These are phyloP conservation scores for Pangasius larnaudii DNA, from an alignment of 2,797 vertebrate genomes.

Conservation along the genomic window DNA sequence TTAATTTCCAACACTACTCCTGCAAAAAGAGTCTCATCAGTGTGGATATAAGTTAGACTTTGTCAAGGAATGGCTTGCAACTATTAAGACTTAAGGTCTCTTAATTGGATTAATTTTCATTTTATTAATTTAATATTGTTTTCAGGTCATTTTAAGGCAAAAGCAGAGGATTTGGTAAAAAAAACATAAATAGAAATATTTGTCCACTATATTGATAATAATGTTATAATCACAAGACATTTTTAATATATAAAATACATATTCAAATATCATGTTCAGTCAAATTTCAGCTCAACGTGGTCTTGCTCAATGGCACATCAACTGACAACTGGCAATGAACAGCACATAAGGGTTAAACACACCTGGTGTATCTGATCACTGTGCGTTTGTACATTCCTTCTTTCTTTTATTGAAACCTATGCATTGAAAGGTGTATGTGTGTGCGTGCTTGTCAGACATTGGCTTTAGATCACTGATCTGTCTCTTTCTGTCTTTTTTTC, in stretches of 20 bases:
- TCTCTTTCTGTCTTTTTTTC: conserved; percentile 31
- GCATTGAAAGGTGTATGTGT: not conserved
- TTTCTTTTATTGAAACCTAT: not conserved
- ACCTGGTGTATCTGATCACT: not conserved
- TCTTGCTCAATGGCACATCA: not conserved
- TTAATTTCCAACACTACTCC: not conserved
- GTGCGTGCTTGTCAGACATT: conserved; percentile 6
- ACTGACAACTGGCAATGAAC: not conserved
- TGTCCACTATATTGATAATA: not conserved
- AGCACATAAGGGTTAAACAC: not conserved
- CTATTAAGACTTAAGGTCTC: not conserved
- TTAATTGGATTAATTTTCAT: not conserved
- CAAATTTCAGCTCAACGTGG: not conserved
- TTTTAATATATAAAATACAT: not conserved
- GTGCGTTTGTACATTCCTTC: not conserved
- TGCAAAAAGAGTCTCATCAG: not conserved
- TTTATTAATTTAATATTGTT: not conserved
- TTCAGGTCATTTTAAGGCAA: not conserved
- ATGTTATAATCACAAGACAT: not conserved
- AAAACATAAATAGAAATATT: no score
- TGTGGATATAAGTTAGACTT: not conserved
- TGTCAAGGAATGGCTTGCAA: not conserved
- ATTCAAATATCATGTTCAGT: not conserved
- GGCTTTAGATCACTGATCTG: conserved; percentile 21
- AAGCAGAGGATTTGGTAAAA: not conserved